These are phyloP conservation scores for Zaprionus camerounensis DNA, from an alignment of 1,140 invertebrate species.

Conservation along the genomic window DNA sequence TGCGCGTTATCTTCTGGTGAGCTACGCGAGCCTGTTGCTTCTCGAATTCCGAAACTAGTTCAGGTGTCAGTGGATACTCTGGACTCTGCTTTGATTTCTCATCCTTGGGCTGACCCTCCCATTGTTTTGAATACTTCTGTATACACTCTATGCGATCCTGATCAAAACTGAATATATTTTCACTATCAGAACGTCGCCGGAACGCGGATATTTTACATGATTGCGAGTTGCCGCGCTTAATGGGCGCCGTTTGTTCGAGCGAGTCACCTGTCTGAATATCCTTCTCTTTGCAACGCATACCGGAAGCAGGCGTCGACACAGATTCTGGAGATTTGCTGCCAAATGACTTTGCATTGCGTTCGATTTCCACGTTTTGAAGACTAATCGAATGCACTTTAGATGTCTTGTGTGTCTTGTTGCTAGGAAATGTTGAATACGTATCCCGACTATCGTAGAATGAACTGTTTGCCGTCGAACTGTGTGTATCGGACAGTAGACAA, in stretches of 20 bases:
- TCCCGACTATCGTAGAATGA: constrained; percentile 87
- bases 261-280: constrained; percentile 78
- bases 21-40: constrained; percentile 85
- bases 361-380: constrained; percentile 88
- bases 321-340: constrained; percentile 77
- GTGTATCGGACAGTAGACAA: constrained; percentile 86
- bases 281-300: constrained; percentile 70
- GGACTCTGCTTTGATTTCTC: constrained; percentile 79
- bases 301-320: constrained; percentile 67
- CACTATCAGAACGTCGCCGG: constrained; percentile 85
- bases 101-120: constrained; percentile 85
- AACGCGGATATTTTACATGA: constrained; percentile 79
- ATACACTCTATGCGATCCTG: constrained; percentile 89
- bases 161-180: constrained; percentile 89
- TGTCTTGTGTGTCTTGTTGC: constrained; percentile 86
- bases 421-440: constrained; percentile 87
- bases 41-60: constrained; percentile 87
- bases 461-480: constrained; percentile 86
- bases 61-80: constrained; percentile 84
- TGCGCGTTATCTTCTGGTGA: constrained; percentile 86
- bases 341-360: constrained; percentile 86
- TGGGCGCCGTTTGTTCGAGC: constrained; percentile 69
- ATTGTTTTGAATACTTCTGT: constrained; percentile 86
- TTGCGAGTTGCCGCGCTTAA: constrained; percentile 73
- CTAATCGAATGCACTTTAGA: constrained; percentile 88